Conservation (phyloP, 1,140 invertebrate genomes). For the Cydia amplana region DNA sequence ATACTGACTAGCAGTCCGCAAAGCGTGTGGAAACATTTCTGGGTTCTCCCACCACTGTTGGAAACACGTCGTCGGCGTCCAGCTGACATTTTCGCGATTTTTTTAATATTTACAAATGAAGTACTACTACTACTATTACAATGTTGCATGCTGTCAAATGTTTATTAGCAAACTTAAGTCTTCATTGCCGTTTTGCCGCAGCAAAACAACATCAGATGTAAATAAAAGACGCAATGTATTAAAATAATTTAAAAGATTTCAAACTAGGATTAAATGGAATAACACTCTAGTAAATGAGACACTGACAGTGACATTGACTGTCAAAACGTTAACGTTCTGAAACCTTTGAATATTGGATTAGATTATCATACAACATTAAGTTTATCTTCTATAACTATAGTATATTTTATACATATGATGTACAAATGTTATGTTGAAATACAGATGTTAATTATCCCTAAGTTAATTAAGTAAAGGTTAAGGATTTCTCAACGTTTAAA, state of each 20-base stretch:
- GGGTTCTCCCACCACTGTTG: constrained; percentile 62
- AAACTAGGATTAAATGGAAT: not conserved
- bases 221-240: not conserved
- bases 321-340: not conserved
- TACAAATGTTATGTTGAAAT: too few species aligned
- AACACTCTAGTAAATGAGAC: not conserved
- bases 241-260: not conserved
- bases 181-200: not conserved
- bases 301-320: not conserved
- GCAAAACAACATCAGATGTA: not conserved
- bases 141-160: not conserved
- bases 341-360: not conserved
- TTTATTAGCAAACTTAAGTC: not conserved
- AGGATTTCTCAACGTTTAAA: too few species aligned
- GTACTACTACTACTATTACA: not conserved
- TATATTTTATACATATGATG: too few species aligned
- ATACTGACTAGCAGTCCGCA: constrained; percentile 54
- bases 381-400: too few species aligned
- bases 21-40: constrained; percentile 54
- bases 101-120: constrained; percentile 36
- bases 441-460: too few species aligned
- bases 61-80: constrained; percentile 49
- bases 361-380: too few species aligned
- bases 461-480: too few species aligned
- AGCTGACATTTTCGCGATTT: constrained; percentile 48